Base-by-base conservation (phyloP, 2,888 invertebrate genomes). In the Tachina fera region DNA sequence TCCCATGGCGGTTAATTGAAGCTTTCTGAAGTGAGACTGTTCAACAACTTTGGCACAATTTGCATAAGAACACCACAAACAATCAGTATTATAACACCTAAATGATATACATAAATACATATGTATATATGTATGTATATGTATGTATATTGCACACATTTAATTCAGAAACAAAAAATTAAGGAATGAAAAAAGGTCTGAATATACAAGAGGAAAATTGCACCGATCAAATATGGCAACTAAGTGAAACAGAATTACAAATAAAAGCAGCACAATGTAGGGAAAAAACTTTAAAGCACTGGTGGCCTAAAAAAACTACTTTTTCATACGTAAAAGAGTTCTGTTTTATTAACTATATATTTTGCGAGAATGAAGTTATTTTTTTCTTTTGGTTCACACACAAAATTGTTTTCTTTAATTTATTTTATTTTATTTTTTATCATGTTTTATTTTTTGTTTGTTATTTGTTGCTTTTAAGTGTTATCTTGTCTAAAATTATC, bases 291-390 rank as follows among this genome's bases (percentile, higher is more conserved):
- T 49, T 58, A 56, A 71, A 72, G 14, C 45, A 63, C 78, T 56
- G 72, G 41, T 72, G 58, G 72, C 65, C 65, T 65, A 72, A 63
- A 19, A 71, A 71, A 49, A 56, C 47, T 53, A 16, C 14, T 45
- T n/a, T n/a, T n/a, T n/a, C 9, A 31, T 43, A 45, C 10, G 9
- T 19, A 39, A 47, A 79, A 67, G 67, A 51, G 41, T 67, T 67
- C 51, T 74, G 60, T 68, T 60, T 80, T 68, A 53, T 81, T 81
- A 74, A 74, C 56, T 68, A 56, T n/a, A n/a, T n/a, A n/a, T 67
- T 74, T 74, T 68, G 49, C 41, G 65, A 51, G 9, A 56, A 72
- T 74, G 56, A 58, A 65, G 56, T 14, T 72, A 51, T 58, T n/a
- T 71, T 77, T n/a, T 31, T 1, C 13, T 41, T 39, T 2, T 41